Percentiles rank a stretch among this genome's conserved stretches.
These are phyloP conservation scores for Dromiciops gliroides DNA, from an alignment of 2,113 vertebrate species.

Conservation along the genomic window DNA sequence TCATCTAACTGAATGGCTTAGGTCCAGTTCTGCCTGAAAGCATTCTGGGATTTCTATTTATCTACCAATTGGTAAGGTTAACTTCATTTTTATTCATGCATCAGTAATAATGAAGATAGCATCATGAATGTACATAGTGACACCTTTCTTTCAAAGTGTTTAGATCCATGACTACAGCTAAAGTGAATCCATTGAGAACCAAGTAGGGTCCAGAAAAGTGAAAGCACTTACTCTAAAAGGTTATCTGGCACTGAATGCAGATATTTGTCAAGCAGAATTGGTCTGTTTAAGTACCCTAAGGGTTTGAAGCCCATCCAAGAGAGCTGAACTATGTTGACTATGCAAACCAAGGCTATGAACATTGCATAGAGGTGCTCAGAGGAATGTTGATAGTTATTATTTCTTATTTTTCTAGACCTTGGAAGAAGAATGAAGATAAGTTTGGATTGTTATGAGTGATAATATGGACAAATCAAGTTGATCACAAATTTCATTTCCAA, in stretches of 20 bases:
- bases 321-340: constrained; percentile 5
- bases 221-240: not conserved
- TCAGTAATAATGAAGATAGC: not conserved
- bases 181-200: not conserved
- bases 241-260: not conserved
- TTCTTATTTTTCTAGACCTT: constrained; percentile 49
- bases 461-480: constrained; percentile 61
- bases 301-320: not conserved
- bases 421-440: constrained; percentile 33
- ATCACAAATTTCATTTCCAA: constrained; percentile 59
- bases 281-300: not conserved
- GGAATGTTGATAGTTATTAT: not conserved
- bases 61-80: not conserved
- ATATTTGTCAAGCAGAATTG: not conserved
- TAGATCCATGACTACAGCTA: not conserved
- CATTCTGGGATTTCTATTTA: not conserved
- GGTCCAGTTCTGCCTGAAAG: not conserved
- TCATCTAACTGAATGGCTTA: not conserved
- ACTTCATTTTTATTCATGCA: constrained; percentile 9
- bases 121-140: not conserved
- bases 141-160: not conserved
- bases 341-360: not conserved
- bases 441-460: constrained; percentile 44
- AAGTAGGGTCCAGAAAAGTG: not conserved
- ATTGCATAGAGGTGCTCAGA: not conserved